Evolutionary conservation across 1,140 invertebrate genomes (phyloP), one percentile per base, ranked within the genome.

Genomic region (Heliconius melpomene): DNA sequence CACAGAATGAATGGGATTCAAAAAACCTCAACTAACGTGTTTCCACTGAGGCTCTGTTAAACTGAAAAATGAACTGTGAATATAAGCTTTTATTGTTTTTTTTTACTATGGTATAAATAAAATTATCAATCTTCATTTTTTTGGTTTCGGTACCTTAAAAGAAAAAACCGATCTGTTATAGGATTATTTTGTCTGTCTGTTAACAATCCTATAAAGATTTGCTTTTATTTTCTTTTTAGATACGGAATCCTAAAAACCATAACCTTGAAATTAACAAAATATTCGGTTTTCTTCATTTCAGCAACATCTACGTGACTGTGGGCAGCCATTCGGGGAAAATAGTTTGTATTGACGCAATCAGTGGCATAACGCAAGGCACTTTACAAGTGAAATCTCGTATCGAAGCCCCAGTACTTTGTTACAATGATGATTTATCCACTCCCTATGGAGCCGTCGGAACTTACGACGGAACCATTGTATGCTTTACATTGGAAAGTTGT

Each of bases 391-490:
- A 89, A 57, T 90, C 93, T 8, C 85, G 94, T 16, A 82, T 95
- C 18, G 94, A 95, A 82, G 93, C 92, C 1, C 82, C 93, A 0
- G 85, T 94, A 1, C 82, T 90, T 32, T 93, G 92, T 80, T 91
- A 86, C 72, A 81, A 81, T 38, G 80, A 86, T 29, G 74, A 82
- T 1, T 32, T 81, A 7, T 71, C 46, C 8, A 52, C 81, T n/a
- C 80, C 88, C 0, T 88, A 83, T 77, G 93, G 91, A 9, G 82
- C 94, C 85, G 82, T 95, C 94, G 97, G 97, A 60, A 96, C 96
- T 79, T 97, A 97, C 86, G 96, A 97, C 93, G 95, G 96, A 9
- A 93, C 92, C 36, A 84, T 97, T 2, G 96, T 97, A 83, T 96
- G 96, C 80, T 87, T 97, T 32, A 85, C 95, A 75, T 84, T 96